phyloP scores from a whole-genome alignment of 1,140 invertebrate species.

The Aphidius ervi region DNA sequence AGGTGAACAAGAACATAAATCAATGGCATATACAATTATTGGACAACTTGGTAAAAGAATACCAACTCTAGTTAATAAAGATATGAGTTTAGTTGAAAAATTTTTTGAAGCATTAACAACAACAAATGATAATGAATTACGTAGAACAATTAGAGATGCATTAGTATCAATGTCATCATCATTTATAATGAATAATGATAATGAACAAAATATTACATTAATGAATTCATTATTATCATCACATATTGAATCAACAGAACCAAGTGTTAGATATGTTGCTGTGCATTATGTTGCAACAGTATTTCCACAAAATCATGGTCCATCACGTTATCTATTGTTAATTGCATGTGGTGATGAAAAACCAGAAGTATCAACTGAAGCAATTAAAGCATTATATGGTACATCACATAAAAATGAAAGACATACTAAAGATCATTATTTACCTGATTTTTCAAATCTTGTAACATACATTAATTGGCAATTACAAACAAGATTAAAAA shows the following conservation, averaged over 20 bases:
- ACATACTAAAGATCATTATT: constrained; percentile 36
- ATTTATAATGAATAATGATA: constrained; percentile 46
- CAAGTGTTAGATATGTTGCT: constrained; percentile 64
- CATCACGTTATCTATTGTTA: constrained; percentile 79
- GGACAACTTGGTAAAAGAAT: constrained; percentile 68
- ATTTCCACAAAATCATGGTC: constrained; percentile 75
- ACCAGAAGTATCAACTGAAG: constrained; percentile 72
- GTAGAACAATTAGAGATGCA: constrained; percentile 57
- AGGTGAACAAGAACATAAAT: constrained; percentile 59
- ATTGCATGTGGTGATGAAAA: constrained; percentile 80
- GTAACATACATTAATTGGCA: constrained; percentile 63
- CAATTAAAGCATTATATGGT: constrained; percentile 66
- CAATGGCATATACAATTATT: constrained; percentile 72
- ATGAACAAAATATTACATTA: constrained; percentile 43
- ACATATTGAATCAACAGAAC: constrained; percentile 44
- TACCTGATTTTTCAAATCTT: constrained; percentile 59
- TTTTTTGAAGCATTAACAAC: constrained; percentile 64
- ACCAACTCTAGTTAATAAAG: constrained; percentile 66
- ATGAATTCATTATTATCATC: constrained; percentile 56
- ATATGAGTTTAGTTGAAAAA: constrained; percentile 61
- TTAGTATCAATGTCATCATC: constrained; percentile 57
- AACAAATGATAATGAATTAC: constrained; percentile 52
- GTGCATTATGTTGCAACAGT: constrained; percentile 78
- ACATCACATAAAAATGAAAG: constrained; percentile 53
- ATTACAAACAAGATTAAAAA: constrained; percentile 56